Evolutionary conservation across 2,797 vertebrate genomes (phyloP), one percentile per base, ranked within the genome.

Genomic region (Erpetoichthys calabaricus): DNA sequence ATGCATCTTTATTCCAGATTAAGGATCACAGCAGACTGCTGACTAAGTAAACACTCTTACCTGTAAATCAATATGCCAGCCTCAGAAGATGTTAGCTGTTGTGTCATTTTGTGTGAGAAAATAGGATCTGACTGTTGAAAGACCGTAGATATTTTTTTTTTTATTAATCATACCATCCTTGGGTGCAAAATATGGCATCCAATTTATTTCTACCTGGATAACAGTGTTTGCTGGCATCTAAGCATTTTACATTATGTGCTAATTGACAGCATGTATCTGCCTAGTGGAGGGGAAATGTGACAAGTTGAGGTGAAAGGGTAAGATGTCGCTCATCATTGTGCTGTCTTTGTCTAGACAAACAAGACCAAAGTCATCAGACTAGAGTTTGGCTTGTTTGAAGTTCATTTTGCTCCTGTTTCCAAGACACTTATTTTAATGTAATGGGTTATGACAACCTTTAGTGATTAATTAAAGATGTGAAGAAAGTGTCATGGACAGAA

Each of bases 91-190:
- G 67, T 64, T 57, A 64, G 57, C 57, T 65, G 63, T 74, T 71
- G 54, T 71, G 62, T 67, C 67, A 67, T 68, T 77, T 76, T 58
- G 49, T 59, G 70, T 75, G 60, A 69, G 70, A 66, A 76, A 73
- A 56, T 59, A 47, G 60, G 66, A 56, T 58, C 60, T 67, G 61
- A 65, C 60, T 68, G 58, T 63, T 59, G 66, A 53, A 71, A 69
- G 71, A 73, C 65, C 64, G 78, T 59, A 64, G 71, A 67, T 52
- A 52, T 68, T 75, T 76, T 64, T 76, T 64, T 70, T 75, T 73
- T 73, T 64, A 62, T 59, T 65, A 66, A 71, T 54, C 10, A 4
- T 44, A 8, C 25, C 25, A 69, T 56, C 59, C 59, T 72, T 68
- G 66, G 67, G 64, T 73, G 62, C 62, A 59, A 73, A 68, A 60